Conservation (phyloP, 2,797 vertebrate genomes). For the Cyprinella venusta region DNA sequence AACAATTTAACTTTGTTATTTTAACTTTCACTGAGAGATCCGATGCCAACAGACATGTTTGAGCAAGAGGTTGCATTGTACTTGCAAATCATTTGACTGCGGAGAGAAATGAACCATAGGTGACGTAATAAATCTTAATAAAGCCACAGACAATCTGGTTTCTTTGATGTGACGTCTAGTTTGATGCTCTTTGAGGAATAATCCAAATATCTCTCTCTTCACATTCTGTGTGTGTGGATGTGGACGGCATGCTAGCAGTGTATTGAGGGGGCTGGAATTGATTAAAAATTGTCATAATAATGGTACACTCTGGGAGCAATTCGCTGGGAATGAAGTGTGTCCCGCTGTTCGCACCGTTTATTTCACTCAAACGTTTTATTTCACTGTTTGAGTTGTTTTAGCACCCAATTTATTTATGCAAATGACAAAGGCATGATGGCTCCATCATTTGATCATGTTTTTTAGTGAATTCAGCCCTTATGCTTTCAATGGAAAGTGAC, state of each 20-base stretch:
- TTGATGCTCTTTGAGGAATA: conserved; percentile 31
- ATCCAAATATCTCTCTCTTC: conserved; percentile 10
- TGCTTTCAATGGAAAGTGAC: neutral
- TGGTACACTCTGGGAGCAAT: neutral
- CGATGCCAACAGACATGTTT: neutral
- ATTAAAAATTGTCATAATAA: conserved; percentile 13
- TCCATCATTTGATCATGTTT: neutral
- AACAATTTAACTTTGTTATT: conserved; percentile 24
- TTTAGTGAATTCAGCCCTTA: neutral
- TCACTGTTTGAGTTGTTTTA: neutral
- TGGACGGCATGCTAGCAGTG: neutral
- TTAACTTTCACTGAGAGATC: neutral
- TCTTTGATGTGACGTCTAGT: conserved; percentile 15
- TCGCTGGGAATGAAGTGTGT: neutral
- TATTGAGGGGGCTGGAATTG: neutral
- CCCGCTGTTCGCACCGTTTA: conserved; percentile 4
- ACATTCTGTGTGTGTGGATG: conserved; percentile 4
- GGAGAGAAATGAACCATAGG: neutral
- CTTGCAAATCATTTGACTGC: conserved; percentile 7
- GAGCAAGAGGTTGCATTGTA: conserved; percentile 9
- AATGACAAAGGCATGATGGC: neutral
- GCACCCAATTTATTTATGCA: conserved; percentile 6
- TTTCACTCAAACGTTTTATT: conserved; percentile 1
- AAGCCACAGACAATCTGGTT: conserved; percentile 15
- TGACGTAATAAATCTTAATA: conserved; percentile 15